phyloP scores from a whole-genome alignment of 2,888 invertebrate species.

The Lepidocyrtoides sp. region DNA sequence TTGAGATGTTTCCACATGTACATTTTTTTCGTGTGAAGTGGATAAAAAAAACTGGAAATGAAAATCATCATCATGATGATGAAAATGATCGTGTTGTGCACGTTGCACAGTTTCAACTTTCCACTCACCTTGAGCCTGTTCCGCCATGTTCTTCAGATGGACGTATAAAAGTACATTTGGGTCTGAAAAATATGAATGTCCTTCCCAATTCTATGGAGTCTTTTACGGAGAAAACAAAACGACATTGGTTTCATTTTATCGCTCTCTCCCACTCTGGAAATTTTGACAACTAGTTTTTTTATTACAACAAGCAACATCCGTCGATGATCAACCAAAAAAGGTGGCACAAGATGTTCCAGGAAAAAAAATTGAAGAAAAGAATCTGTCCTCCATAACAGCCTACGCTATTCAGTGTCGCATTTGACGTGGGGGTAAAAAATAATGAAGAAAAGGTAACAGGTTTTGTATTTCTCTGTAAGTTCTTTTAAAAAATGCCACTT shows the following conservation, averaged over 20 bases:
- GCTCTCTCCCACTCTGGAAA: not conserved
- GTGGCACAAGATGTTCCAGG: not conserved
- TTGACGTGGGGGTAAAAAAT: constrained; percentile 8
- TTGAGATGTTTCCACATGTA: not conserved
- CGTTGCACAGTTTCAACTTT: not conserved
- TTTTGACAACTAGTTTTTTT: not conserved
- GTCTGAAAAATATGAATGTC: not conserved
- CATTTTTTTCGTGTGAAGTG: not conserved
- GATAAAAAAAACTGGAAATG: not conserved
- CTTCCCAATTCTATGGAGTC: not conserved
- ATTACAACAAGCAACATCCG: not conserved
- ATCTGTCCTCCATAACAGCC: not conserved
- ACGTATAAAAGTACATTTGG: not conserved
- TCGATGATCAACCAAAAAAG: not conserved
- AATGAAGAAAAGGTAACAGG: constrained; percentile 17
- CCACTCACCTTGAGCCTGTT: not conserved
- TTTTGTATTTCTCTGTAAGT: constrained; percentile 42
- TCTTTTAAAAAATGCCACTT: not conserved
- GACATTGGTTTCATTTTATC: not conserved
- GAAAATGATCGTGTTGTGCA: constrained; percentile 20
- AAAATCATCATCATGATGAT: too few relatives aligned
- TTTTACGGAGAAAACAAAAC: not conserved
- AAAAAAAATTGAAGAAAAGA: not conserved
- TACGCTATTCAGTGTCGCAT: not conserved
- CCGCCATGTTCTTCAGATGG: not conserved